A percentile compares a stretch with the other conserved stretches of the same genome.
Evolutionary conservation across 2,888 invertebrate genomes (phyloP).

Genomic region (Agrochola litura): DNA sequence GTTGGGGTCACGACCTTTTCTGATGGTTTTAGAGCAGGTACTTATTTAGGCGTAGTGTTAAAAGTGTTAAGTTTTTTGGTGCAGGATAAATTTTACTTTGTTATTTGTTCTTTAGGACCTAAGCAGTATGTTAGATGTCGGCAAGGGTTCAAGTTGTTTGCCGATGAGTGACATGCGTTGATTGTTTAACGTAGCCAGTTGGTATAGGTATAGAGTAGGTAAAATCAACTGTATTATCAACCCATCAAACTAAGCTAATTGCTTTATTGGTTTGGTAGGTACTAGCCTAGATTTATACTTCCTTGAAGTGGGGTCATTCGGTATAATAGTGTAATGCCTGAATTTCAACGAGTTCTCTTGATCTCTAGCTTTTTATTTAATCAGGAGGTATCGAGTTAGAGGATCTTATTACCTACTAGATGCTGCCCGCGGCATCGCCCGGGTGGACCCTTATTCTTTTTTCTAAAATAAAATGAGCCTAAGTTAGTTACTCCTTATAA

Average conservation of each 20-base stretch:
- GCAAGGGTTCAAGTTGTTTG: no score
- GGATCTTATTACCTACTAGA: background rate
- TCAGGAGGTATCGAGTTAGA: background rate
- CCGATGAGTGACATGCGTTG: background rate
- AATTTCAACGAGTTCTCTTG: background rate
- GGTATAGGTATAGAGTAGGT: no score
- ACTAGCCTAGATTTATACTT: background rate
- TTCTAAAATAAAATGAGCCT: no score
- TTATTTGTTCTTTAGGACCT: background rate
- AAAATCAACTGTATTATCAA: background rate
- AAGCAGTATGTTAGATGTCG: no score
- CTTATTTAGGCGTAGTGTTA: background rate
- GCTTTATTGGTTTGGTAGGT: background rate
- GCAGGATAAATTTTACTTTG: background rate
- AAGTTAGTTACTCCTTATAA: no score
- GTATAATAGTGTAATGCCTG: background rate
- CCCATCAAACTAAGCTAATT: background rate
- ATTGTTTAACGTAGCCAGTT: background rate
- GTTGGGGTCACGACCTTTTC: slow-evolving; percentile 63
- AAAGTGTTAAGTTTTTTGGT: slow-evolving; percentile 1
- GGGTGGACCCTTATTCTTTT: no score
- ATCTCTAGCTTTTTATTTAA: background rate
- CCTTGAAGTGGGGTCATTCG: background rate
- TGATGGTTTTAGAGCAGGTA: slow-evolving; percentile 28
- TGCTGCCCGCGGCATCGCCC: no score